Evolutionary conservation across 1,140 invertebrate genomes (phyloP), one percentile per base, ranked within the genome.

Genomic region (Cydia fagiglandana): DNA sequence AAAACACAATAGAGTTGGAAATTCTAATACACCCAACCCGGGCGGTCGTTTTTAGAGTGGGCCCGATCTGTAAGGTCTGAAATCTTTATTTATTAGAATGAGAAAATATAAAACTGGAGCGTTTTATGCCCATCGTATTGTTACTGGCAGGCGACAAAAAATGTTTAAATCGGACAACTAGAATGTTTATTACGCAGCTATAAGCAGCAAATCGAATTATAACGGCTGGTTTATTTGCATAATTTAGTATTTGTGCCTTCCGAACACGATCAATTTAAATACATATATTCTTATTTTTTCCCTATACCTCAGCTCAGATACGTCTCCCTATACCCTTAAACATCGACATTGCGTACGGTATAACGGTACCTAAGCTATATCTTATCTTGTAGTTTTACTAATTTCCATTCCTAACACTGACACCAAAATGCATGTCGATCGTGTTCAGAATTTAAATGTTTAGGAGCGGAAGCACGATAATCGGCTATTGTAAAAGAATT

Each of bases 81-180:
- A 90, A 91, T 91, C 91, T 91, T 93, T 93, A 91, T 93, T 91
- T 93, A 93, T 93, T 91, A 91, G 90, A 87, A 91, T 86, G 88
- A 81, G 84, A 84, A 91, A 88, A 91, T 91, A 89, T 89, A 87
- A 89, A 87, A 86, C 78, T 78, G 77, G 75, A 76, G 80, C 88
- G 84, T 86, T 89, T 89, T 90, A 90, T 82, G 80, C 82, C 75
- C 74, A 53, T 78, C 77, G 84, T 86, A 89, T 91, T 84, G 79
- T 84, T 82, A 88, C 83, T 82, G 76, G 83, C 76, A 73, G 61
- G 61, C 45, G 73, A 74, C 80, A 88, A 87, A 87, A 86, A 87
- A 56, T 73, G 47, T 38, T 53, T 75, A 68, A 76, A 76, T 73
- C 75, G 66, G 70, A 68, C 74, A 76, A 73, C 64, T 70, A 70